Evolutionary conservation across 2,113 vertebrate species (phyloP).

Genomic region (Phocoena sinus): DNA sequence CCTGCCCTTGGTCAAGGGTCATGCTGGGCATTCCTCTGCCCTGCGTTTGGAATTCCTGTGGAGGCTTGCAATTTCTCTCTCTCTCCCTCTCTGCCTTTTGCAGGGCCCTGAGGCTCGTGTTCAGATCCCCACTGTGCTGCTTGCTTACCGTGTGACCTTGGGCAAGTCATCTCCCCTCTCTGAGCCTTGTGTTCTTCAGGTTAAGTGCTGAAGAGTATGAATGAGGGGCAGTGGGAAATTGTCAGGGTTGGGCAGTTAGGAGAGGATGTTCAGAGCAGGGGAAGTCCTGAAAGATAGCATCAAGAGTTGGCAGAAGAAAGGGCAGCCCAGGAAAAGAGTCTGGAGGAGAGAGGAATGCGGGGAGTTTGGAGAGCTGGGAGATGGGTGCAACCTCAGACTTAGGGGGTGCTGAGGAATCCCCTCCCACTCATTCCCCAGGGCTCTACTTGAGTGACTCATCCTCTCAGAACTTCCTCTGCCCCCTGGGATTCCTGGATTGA

Average conservation of each 20-base stretch:
- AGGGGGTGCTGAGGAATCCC: accelerated
- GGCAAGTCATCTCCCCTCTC: background rate
- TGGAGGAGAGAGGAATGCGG: background rate
- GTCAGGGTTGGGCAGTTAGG: accelerated
- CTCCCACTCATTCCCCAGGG: accelerated
- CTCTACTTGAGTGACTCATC: background rate
- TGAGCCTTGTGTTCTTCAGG: background rate
- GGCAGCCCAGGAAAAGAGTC: too few relatives aligned
- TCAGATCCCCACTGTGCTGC: background rate
- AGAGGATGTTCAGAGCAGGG: background rate
- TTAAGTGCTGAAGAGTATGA: background rate
- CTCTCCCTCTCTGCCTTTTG: background rate
- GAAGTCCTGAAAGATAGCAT: background rate
- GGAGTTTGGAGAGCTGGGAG: background rate
- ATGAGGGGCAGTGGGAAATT: background rate
- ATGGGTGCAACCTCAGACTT: accelerated
- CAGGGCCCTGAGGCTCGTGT: background rate
- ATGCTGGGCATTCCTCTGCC: background rate
- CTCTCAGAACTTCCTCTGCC: background rate
- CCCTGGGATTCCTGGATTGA: background rate
- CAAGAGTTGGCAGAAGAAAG: background rate
- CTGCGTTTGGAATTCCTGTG: background rate
- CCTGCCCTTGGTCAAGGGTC: background rate
- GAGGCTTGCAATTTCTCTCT: background rate
- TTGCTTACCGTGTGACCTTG: background rate